A percentile compares a stretch with the other conserved stretches of the same genome.
These are phyloP conservation scores for Cartodere bifasciata DNA, from an alignment of 2,888 invertebrate species.

Conservation along the genomic window DNA sequence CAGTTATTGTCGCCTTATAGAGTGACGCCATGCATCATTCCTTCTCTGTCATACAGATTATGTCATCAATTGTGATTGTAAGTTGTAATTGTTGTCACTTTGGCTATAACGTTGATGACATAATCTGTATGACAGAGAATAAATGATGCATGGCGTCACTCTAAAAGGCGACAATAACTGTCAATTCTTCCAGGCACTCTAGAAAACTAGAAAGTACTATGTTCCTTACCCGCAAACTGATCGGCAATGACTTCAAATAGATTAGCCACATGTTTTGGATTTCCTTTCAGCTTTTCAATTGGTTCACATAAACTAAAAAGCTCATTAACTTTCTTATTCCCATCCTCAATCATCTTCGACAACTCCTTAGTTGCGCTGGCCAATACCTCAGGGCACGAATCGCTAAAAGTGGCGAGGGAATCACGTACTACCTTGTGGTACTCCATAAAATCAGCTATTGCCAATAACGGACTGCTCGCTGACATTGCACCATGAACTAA, in stretches of 20 bases:
- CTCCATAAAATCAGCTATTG: conserved; percentile 72
- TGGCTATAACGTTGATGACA: too few relatives aligned
- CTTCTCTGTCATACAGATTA: too few relatives aligned
- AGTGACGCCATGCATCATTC: too few relatives aligned
- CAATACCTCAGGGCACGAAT: conserved; percentile 56
- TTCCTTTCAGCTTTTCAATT: conserved; percentile 47
- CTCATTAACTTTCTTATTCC: conserved; percentile 50
- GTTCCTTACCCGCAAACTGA: conserved; percentile 79
- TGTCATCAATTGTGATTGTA: too few relatives aligned
- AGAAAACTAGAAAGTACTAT: too few relatives aligned
- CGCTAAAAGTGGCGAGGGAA: conserved; percentile 54
- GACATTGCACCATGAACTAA: conserved; percentile 77
- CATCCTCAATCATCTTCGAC: conserved; percentile 48
- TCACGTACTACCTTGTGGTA: conserved; percentile 72
- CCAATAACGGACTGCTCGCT: conserved; percentile 78
- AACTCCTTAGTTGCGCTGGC: conserved; percentile 53
- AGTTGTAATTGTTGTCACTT: too few relatives aligned
- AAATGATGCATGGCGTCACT: too few relatives aligned
- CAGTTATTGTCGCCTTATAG: too few relatives aligned
- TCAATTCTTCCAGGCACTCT: too few relatives aligned
- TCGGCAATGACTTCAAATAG: conserved; percentile 72
- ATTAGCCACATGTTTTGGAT: conserved; percentile 56
- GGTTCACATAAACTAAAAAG: conserved; percentile 70
- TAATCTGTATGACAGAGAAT: too few relatives aligned
- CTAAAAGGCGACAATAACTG: too few relatives aligned